Evolutionary conservation across 2,888 invertebrate species (phyloP), one percentile per base, ranked within the genome.

Genomic region (Encarsia formosa): DNA sequence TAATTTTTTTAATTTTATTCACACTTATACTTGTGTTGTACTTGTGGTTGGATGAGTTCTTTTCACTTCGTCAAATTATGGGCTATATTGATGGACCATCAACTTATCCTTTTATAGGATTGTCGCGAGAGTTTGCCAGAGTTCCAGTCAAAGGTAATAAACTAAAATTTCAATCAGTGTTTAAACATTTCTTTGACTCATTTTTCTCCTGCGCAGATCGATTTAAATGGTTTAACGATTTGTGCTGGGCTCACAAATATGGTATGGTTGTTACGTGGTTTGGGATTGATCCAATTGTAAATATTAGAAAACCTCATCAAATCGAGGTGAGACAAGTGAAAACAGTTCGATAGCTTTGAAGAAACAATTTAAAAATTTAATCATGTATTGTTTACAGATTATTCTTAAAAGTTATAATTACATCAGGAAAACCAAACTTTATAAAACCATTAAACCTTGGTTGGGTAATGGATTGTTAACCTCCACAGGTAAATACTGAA

Each of bases 401-500:
- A 43, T 77, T 43, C 60, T 77, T 9, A 67, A 68, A 22, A 79
- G 76, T 55, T 75, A 69, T 4, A 71, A 68, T n/a, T 67, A 77
- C 44, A 72, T 79, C 4, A 67, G 69, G 18, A 81, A 82, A 61
- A 73, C 77, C 0, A 56, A 61, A 4, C 58, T 68, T 1, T 79
- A 79, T 52, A 59, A 73, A 1, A 65, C 71, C 34, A 41, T 78
- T 0, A 63, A 66, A 52, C 74, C 76, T 2, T 79, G 79, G 79
- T 64, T 79, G 34, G 79, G 78, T 2, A 60, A 70, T 5, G 79
- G 79, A 1, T 64, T 79, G 0, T 62, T 79, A 0, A 78, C 76
- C 15, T 74, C 76, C 29, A 65, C 64, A 19, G 78, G 78, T 68
- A 58, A 51, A 49, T 49, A 15, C n/a, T 26, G 29, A 26, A 41